Evolutionary conservation across 2,888 invertebrate genomes (phyloP), one percentile per base, ranked within the genome.

Genomic region (Amaurobius ferox): DNA sequence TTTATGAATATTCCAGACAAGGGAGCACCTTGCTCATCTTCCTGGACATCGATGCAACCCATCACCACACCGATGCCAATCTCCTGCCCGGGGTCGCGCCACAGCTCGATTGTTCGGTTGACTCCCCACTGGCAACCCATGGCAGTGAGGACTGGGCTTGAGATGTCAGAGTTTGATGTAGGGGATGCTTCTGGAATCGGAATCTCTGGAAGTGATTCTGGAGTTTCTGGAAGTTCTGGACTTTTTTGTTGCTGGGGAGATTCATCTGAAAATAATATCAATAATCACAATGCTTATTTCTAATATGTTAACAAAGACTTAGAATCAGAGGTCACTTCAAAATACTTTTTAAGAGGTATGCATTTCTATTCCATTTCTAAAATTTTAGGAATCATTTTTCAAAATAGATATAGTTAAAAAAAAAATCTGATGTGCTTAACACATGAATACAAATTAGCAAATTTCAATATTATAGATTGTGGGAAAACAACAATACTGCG

Each of bases 11-110:
- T 98, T 6, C 99, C 99, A 80, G 97, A 95, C 77, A 95, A 95
- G 77, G 94, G 93, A 87, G 93, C 62, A 40, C 61, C 30, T 7
- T 61, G 13, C 13, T 85, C 66, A 39, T 81, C 76, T 16, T 67
- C 64, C 9, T 89, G 90, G n/a, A 91, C 90, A 89, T 92, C 91
- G 91, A 96, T 96, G 94, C 97, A 97, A 90, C 98, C 97, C 85
- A 98, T 97, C 39, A 99, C 98, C 89, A 99, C 98, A 92, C 97
- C 97, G 91, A 99, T 97, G 11, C 98, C 99, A 28, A 99, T 94
- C 76, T 97, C 97, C 88, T 95, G 94, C 39, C 95, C 94, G 44
- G 94, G 94, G 89, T 95, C 94, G 73, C 97, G 92, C 81, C 93
- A 93, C 32, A 98, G 93, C 87, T 94, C 93, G 66, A 98, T 95